Conservation (phyloP, 2,888 invertebrate genomes). For the Andrena hattorfiana region DNA sequence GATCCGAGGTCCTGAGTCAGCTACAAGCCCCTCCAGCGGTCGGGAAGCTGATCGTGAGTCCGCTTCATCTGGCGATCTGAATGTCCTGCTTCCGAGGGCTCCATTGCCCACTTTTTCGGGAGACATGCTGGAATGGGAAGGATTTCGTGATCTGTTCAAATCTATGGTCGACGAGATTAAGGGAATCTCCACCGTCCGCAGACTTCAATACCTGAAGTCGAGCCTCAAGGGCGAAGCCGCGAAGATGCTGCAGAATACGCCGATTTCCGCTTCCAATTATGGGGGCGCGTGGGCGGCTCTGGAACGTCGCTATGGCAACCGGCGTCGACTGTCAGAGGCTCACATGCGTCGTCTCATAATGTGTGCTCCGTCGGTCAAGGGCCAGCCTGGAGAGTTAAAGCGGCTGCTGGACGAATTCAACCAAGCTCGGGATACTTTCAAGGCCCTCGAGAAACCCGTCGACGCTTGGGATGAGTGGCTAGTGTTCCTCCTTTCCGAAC, state of each 20-base stretch:
- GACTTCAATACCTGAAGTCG: conserved; percentile 1
- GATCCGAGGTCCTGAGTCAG: neutral
- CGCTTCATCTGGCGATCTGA: neutral
- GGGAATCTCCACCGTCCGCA: neutral
- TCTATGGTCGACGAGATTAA: neutral
- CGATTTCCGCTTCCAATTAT: neutral
- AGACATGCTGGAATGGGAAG: neutral
- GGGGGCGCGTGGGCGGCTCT: neutral
- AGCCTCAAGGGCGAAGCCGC: neutral
- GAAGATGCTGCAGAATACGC: neutral
- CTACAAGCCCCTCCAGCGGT: neutral
- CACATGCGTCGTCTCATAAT: neutral
- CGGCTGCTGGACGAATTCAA: neutral
- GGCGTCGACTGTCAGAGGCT: neutral
- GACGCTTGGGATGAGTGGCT: neutral
- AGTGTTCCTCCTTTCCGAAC: neutral
- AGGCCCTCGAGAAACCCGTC: neutral
- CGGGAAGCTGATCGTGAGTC: too few relatives aligned
- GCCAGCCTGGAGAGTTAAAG: neutral
- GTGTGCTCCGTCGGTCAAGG: neutral
- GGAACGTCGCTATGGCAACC: neutral
- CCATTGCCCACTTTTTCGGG: neutral
- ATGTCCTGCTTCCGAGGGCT: neutral
- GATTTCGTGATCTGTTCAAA: neutral
- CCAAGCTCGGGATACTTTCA: neutral